These are phyloP conservation scores for Pyrgilauda ruficollis DNA, from an alignment of 2,113 vertebrate genomes.

Conservation along the genomic window DNA sequence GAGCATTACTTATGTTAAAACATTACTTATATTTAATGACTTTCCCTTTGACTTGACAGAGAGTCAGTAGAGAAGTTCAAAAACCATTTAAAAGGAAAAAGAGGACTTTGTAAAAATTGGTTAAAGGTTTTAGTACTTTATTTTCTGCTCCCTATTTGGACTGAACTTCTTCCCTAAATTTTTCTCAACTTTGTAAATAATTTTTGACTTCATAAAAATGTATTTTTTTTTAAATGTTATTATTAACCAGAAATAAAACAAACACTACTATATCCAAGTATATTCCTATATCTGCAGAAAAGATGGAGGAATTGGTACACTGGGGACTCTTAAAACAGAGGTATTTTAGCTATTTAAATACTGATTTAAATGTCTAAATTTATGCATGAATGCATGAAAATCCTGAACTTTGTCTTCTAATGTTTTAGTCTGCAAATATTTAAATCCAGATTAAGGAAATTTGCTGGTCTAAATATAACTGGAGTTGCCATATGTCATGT, in stretches of 20 bases:
- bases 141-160: neutral
- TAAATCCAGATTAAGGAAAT: constrained; percentile 17
- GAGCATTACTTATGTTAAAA: neutral
- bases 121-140: neutral
- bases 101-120: neutral
- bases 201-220: neutral
- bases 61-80: neutral
- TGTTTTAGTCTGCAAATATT: neutral
- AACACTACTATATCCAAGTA: neutral
- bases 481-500: neutral
- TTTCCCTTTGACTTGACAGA: neutral
- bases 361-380: neutral
- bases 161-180: neutral
- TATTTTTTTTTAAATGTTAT: neutral
- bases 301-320: fast-evolving
- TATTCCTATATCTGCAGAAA: neutral
- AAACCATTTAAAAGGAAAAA: neutral
- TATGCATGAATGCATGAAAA: neutral
- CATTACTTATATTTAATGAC: neutral
- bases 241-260: neutral
- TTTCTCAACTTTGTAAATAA: neutral
- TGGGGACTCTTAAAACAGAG: neutral
- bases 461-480: neutral
- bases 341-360: neutral
- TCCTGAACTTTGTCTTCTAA: neutral